Base-by-base conservation (phyloP, 2,113 vertebrate species). In the Oncorhynchus keta region DNA sequence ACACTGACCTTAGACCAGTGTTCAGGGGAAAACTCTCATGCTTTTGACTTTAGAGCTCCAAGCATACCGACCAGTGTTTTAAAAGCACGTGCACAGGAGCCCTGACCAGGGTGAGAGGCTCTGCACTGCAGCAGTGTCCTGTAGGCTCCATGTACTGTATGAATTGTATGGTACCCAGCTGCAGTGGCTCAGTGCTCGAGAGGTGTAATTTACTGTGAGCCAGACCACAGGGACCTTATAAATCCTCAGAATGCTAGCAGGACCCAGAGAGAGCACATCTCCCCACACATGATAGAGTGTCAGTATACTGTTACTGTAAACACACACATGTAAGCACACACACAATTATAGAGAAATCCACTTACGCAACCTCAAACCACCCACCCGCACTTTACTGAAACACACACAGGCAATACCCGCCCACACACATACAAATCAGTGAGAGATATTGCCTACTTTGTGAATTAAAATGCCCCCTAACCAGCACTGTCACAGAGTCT, bases 211-310 rank as follows among this genome's bases (percentile, higher is more conserved):
- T 57, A 24, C 32, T 18, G 51, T 55, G 51, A 5, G 51, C 12
- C 16, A 16, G 49, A 51, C 11, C 49, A 51, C 49, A 16, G 49
- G 51, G 12, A 55, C 12, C 51, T 55, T 55, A 14, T 78, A 82
- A 82, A 82, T 81, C 61, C 68, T 67, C 59, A 30, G 35, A 78
- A 78, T 68, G 75, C 72, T 66, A 73, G 80, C 39, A 45, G 39
- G 39, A 12, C 39, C 39, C 8, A 45, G 39, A 45, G 9, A 45
- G 39, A 72, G 61, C 74, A 16, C 26, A 20, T 20, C 70, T 68
- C 76, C n/a, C 26, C 2, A 11, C 74, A 67, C 59, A 64, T 39
- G 35, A 45, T 66, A 18, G 26, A 45, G 39, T 45, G 16, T 16
- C 51, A 16, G 51, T 55, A 55, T 55, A 5, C 51, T 4, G 16